Percentiles rank a stretch among this genome's conserved stretches.
phyloP scores from a whole-genome alignment of 1,140 invertebrate species.

The Atta cephalotes region DNA sequence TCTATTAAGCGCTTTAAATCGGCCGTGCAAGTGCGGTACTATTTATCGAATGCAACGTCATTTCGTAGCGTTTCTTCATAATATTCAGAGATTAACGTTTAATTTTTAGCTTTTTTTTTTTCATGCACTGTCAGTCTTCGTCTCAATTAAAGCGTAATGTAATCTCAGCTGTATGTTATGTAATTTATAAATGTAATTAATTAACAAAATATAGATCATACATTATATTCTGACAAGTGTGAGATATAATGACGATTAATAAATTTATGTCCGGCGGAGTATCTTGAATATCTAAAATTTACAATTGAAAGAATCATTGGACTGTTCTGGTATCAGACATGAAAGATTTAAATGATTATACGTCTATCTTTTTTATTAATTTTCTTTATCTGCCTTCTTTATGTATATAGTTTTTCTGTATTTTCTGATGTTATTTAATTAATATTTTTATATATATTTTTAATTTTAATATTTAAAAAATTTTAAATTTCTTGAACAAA shows the following conservation, averaged over 20 bases:
- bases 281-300: not conserved
- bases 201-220: not conserved
- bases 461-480: not conserved
- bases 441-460: not conserved
- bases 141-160: not conserved
- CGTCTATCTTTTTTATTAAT: not conserved
- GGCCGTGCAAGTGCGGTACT: not conserved
- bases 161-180: not conserved
- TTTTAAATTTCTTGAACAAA: not conserved
- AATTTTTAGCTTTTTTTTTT: constrained; percentile 22
- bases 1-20: constrained; percentile 34
- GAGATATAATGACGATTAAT: not conserved
- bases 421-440: not conserved
- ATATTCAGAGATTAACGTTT: constrained; percentile 10
- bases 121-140: not conserved
- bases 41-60: constrained; percentile 32
- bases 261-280: not conserved
- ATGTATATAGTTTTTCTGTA: not conserved
- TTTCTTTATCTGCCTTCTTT: not conserved
- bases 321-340: not conserved
- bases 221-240: not conserved
- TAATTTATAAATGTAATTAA: not conserved
- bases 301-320: not conserved
- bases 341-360: not conserved
- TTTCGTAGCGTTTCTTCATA: not conserved